Conservation (phyloP, 2,888 invertebrate species). For the Sinodicranocentrus sp. region DNA sequence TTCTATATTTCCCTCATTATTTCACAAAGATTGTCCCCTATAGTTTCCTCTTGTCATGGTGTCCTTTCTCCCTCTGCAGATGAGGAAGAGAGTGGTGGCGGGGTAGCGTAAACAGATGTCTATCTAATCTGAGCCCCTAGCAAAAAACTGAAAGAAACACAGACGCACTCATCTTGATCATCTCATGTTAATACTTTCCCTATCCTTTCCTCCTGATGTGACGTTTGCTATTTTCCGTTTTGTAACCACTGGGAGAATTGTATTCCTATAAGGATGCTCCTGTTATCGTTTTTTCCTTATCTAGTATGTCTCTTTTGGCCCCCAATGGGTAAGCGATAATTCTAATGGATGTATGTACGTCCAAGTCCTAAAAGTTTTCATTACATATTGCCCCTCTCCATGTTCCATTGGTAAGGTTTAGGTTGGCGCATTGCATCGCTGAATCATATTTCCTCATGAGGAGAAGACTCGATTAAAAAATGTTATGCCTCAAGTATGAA, state of each 20-base stretch:
- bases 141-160: conserved; percentile 22
- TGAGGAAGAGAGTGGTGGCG: neutral
- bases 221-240: conserved; percentile 21
- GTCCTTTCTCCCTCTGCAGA: neutral
- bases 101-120: conserved; percentile 38
- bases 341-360: no score
- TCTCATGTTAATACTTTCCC: conserved; percentile 40
- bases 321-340: neutral
- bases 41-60: neutral
- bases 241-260: neutral
- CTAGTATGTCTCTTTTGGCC: neutral
- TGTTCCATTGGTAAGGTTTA: no score
- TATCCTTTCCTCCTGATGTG: neutral
- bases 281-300: neutral
- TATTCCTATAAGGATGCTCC: neutral
- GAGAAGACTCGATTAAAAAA: neutral
- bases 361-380: no score
- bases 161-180: conserved; percentile 54
- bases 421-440: no score
- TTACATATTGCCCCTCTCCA: no score
- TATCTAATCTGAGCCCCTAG: conserved; percentile 40
- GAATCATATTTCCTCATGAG: no score
- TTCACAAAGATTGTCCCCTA: conserved; percentile 4
- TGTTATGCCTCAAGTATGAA: neutral
- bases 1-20: conserved; percentile 7